Base-by-base conservation (phyloP, 2,113 vertebrate genomes). In the Takifugu flavidus region DNA sequence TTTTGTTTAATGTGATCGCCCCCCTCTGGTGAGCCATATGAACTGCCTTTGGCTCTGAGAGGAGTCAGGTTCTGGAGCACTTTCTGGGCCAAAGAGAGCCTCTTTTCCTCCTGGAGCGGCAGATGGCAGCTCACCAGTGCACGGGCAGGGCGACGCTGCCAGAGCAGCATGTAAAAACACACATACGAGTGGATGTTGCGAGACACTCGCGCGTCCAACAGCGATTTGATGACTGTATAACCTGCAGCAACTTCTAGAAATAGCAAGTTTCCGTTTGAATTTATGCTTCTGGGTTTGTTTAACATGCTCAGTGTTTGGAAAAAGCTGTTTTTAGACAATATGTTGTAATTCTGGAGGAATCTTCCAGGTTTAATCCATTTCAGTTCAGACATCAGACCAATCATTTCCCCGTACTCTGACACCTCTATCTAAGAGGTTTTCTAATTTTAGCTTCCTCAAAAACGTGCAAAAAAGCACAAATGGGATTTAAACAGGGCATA, bases 61-160 rank as follows among this genome's bases (percentile, higher is more conserved):
- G 44, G 72, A 56, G 49, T 77, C 67, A 82, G 78, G 76, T 84
- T 82, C 77, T 49, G 47, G 72, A 52, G 59, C 61, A 59, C 72
- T 77, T 53, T 43, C 26, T 1, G 46, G 76, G 80, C 84, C 85
- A 87, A 82, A 80, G 49, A 55, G 51, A 39, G 7, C 74, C 78
- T 68, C 66, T 79, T 76, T 72, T 53, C 68, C 72, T 80, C 49
- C 43, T 74, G 55, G 68, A 75, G 49, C 77, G 85, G 80, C 87
- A 89, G 87, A 87, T 88, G 83, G 84, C 62, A 70, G 64, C 81
- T 75, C 80, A 80, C 75, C 77, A 55, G 77, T 79, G 76, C 74
- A 80, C 76, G 39, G 65, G 74, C 65, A 65, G 72, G 75, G 67
- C 70, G 77, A 65, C 72, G 53, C 74, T 71, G 56, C 75, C 68